Conservation (phyloP, 2,888 invertebrate genomes). For the Pegoplata infirma region DNA sequence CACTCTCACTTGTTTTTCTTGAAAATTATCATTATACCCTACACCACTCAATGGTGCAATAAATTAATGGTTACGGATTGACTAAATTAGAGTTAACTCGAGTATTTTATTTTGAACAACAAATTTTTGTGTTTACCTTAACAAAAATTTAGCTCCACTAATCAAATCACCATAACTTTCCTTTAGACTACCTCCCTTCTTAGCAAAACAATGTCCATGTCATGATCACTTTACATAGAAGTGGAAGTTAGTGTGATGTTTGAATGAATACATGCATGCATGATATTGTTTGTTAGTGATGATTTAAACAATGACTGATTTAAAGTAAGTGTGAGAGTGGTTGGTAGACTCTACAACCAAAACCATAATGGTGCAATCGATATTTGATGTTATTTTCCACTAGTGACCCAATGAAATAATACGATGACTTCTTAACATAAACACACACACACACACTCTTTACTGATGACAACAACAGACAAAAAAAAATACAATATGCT, state of each 20-base stretch:
- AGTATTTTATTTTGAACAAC: no score
- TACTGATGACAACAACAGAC: constrained; percentile 31
- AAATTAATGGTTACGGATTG: no score
- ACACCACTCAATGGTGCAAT: no score
- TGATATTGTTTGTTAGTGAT: constrained; percentile 37
- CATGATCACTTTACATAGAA: not conserved
- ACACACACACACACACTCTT: constrained; percentile 49
- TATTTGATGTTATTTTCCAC: constrained; percentile 46
- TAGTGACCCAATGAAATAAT: constrained; percentile 74
- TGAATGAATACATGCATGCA: no score
- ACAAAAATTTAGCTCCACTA: no score
- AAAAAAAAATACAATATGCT: not conserved
- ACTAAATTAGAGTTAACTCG: no score
- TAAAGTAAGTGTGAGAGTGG: constrained; percentile 59
- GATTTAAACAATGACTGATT: constrained; percentile 60
- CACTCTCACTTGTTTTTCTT: no score
- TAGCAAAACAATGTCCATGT: not conserved
- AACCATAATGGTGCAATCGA: constrained; percentile 27
- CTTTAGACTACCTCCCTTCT: not conserved
- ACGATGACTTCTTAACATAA: constrained; percentile 64
- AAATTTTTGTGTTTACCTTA: no score
- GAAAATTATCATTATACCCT: no score
- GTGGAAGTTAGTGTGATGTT: constrained; percentile 28
- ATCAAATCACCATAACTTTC: no score
- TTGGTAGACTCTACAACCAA: constrained; percentile 24